These are phyloP conservation scores for Tribolium madens DNA, from an alignment of 1,140 invertebrate species.

Conservation along the genomic window DNA sequence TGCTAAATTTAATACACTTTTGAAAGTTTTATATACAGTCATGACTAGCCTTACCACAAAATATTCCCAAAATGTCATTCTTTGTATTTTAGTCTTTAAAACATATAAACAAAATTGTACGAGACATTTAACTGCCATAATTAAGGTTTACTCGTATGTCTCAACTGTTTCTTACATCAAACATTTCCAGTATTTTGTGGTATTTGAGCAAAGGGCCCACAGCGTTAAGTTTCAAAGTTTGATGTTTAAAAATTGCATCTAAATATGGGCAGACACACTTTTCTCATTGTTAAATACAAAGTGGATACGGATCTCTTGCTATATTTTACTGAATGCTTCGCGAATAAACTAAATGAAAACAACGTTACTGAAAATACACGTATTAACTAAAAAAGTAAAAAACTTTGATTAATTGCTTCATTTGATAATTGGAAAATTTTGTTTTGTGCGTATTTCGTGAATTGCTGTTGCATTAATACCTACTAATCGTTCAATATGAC, in stretches of 20 bases:
- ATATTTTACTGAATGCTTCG: no score
- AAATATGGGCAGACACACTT: not conserved
- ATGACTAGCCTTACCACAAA: conserved; percentile 25
- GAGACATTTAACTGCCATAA: no score
- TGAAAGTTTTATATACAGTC: conserved; percentile 2
- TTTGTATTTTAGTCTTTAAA: not conserved
- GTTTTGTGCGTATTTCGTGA: no score
- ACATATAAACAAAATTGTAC: not conserved
- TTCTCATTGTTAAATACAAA: conserved; percentile 2
- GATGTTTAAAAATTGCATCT: not conserved
- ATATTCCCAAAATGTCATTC: not conserved
- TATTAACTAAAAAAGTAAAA: no score
- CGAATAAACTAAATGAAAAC: no score
- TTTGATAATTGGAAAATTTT: no score
- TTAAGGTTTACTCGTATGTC: not conserved
- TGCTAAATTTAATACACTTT: conserved; percentile 13
- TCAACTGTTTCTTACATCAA: not conserved
- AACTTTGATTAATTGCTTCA: no score
- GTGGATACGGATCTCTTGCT: not conserved
- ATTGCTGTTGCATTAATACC: no score
- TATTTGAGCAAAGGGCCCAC: not conserved
- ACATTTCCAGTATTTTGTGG: not conserved
- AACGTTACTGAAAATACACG: no score
- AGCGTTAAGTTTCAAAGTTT: conserved; percentile 11
- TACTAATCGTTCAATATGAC: no score